These are phyloP conservation scores for Akabosia matsudoensis DNA, from an alignment of 1,140 invertebrate genomes.

Conservation along the genomic window DNA sequence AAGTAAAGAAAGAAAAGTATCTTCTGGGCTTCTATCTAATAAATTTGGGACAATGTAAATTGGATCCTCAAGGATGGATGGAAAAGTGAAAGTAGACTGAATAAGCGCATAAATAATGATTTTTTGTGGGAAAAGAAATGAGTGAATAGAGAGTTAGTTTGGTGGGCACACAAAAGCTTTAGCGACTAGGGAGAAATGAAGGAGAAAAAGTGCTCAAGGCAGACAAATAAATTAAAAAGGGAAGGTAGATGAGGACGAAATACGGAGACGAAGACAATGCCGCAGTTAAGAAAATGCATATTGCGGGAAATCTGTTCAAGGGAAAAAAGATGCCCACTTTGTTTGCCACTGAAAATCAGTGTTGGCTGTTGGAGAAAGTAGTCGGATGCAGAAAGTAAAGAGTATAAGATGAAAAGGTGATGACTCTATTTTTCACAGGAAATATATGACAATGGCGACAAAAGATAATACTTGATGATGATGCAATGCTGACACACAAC, in stretches of 20 bases:
- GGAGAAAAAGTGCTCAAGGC: conserved; percentile 3
- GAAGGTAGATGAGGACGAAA: not conserved
- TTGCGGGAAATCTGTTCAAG: too few species aligned
- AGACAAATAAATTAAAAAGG: conserved; percentile 12
- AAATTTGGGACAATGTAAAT: not conserved
- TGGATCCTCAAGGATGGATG: not conserved
- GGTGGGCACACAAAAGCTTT: not conserved
- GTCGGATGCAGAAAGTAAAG: not conserved
- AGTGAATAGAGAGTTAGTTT: not conserved
- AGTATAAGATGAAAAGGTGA: not conserved
- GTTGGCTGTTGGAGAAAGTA: too few species aligned
- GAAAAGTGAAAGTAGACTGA: not conserved
- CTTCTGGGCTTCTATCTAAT: not conserved
- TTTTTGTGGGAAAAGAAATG: not conserved
- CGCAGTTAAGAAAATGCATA: too few species aligned
- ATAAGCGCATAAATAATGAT: not conserved
- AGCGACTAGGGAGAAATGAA: not conserved
- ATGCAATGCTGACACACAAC: not conserved
- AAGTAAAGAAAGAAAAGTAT: not conserved
- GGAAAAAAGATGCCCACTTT: too few species aligned
- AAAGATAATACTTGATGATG: not conserved
- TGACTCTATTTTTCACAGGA: conserved; percentile 11
- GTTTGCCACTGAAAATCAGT: too few species aligned
- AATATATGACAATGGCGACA: not conserved
- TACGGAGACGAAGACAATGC: not conserved